Percentiles rank a stretch among this genome's conserved stretches.
phyloP scores from a whole-genome alignment of 2,888 invertebrate genomes.

The Clivina fossor region DNA sequence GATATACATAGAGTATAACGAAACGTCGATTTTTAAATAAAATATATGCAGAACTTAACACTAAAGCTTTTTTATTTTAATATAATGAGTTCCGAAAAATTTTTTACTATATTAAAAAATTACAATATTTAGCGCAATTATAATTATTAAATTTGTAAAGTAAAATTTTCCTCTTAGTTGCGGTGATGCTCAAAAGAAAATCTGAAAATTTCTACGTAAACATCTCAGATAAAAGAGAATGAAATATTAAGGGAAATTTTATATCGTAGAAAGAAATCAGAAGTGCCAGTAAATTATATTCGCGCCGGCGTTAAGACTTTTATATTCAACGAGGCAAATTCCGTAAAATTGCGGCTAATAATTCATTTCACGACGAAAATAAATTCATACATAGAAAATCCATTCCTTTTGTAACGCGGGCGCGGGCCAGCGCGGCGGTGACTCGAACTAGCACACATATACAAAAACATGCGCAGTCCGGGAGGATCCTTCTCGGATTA shows the following conservation, averaged over 20 bases:
- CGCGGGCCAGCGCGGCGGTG: no score
- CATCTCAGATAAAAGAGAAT: neutral
- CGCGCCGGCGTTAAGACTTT: neutral
- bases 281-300: no score
- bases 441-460: no score
- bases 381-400: slow-evolving; percentile 22
- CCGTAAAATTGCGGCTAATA: slow-evolving; percentile 9
- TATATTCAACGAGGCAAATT: slow-evolving; percentile 2
- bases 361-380: slow-evolving; percentile 14
- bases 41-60: no score
- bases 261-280: neutral
- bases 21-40: no score
- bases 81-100: no score
- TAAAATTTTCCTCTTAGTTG: neutral
- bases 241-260: neutral
- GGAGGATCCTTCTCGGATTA: no score
- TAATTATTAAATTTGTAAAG: no score
- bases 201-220: neutral
- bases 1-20: no score
- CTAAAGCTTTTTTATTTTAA: no score
- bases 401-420: slow-evolving; percentile 24
- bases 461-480: slow-evolving; percentile 10
- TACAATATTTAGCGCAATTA: no score
- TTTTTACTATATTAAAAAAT: no score
- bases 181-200: neutral